Percentiles rank a stretch among this genome's conserved stretches.
Conservation (phyloP, 2,113 vertebrate genomes). For the Pelobates fuscus region DNA sequence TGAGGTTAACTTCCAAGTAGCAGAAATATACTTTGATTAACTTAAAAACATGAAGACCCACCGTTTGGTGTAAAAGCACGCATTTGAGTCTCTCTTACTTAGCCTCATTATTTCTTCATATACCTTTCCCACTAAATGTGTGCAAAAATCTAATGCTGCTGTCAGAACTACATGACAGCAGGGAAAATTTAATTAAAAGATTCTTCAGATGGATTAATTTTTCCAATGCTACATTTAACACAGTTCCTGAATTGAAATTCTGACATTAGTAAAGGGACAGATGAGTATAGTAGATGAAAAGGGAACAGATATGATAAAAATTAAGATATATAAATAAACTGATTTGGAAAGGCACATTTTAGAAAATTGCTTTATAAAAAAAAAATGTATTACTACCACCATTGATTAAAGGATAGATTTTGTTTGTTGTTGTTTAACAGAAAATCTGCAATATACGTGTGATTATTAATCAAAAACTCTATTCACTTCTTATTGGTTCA, state of each 20-base stretch:
- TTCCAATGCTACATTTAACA: constrained; percentile 45
- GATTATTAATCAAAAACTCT: too few relatives aligned
- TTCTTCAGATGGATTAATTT: constrained; percentile 46
- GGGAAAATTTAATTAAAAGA: constrained; percentile 45
- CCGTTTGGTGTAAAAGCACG: not conserved
- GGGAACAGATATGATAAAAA: not conserved
- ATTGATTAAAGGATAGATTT: too few relatives aligned
- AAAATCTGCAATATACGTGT: too few relatives aligned
- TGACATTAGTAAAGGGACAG: constrained; percentile 12
- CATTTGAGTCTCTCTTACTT: not conserved
- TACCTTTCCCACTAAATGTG: constrained; percentile 25
- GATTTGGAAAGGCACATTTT: not conserved
- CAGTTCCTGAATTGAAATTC: constrained; percentile 40
- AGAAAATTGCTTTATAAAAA: not conserved
- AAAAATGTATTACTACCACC: too few relatives aligned
- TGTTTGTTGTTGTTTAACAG: too few relatives aligned
- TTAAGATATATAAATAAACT: constrained; percentile 17
- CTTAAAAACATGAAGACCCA: not conserved
- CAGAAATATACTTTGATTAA: not conserved
- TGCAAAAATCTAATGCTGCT: constrained; percentile 39
- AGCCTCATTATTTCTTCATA: constrained; percentile 41
- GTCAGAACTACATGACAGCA: constrained; percentile 45
- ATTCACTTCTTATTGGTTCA: too few relatives aligned
- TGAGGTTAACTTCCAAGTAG: not conserved
- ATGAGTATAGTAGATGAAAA: constrained; percentile 20